phyloP scores from a whole-genome alignment of 2,888 invertebrate genomes.

The Hipparchia sbordonii region DNA sequence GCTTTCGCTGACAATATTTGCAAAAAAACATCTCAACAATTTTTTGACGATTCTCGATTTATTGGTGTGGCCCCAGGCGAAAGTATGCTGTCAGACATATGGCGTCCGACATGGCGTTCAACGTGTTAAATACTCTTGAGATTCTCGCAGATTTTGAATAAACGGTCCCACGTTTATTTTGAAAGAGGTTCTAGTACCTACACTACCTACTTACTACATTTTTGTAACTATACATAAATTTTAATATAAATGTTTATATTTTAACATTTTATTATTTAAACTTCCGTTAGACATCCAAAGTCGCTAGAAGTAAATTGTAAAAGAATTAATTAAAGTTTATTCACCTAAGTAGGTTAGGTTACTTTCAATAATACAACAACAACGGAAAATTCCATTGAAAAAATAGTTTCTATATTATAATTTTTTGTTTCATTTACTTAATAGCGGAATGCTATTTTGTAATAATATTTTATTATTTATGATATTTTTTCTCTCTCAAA shows the following conservation, averaged over 20 bases:
- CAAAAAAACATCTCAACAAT: too few relatives aligned
- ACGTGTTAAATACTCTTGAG: too few relatives aligned
- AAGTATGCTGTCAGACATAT: too few relatives aligned
- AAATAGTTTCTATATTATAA: background rate
- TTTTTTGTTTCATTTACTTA: background rate
- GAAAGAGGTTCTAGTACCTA: background rate
- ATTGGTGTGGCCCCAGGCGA: too few relatives aligned
- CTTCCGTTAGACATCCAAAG: background rate
- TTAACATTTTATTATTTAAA: conserved; percentile 3
- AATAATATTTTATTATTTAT: conserved; percentile 1
- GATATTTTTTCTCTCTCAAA: conserved; percentile 5
- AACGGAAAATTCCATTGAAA: conserved; percentile 14
- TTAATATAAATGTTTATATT: background rate
- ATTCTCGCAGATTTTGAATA: background rate
- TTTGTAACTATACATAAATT: background rate
- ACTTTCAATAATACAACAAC: conserved; percentile 15
- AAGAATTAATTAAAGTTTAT: conserved; percentile 13
- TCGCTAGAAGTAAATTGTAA: background rate
- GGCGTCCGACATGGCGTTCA: too few relatives aligned
- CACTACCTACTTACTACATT: background rate
- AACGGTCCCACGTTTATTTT: background rate
- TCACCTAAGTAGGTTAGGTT: conserved; percentile 10
- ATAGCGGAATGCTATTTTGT: background rate
- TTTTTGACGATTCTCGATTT: too few relatives aligned
- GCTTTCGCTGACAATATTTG: too few relatives aligned